phyloP scores from a whole-genome alignment of 2,888 invertebrate species.

The Pyrrhosoma nymphula region DNA sequence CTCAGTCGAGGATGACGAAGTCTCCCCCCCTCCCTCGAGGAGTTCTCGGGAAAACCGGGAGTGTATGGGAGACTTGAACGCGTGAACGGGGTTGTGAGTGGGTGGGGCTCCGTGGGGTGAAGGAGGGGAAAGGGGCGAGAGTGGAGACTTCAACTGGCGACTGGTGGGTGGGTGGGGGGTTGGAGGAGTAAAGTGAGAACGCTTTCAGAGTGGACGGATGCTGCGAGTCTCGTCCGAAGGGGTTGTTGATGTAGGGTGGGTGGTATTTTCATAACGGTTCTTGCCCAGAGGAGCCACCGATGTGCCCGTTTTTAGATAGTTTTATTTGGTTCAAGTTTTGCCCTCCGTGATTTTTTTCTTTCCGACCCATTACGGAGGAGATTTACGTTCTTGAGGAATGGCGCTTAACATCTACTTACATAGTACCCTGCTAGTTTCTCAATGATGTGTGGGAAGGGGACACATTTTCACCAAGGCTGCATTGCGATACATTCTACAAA shows the following conservation, averaged over 20 bases:
- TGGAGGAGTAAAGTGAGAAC: background rate
- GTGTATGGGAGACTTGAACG: conserved; percentile 18
- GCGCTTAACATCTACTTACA: background rate
- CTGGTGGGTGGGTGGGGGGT: background rate
- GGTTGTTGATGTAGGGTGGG: background rate
- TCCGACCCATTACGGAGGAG: background rate
- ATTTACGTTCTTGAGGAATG: background rate
- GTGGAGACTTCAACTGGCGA: conserved; percentile 19
- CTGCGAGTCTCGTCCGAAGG: background rate
- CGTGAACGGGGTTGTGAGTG: conserved; percentile 8
- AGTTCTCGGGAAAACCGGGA: conserved; percentile 44
- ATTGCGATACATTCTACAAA: no score
- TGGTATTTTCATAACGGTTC: background rate
- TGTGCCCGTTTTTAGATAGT: background rate
- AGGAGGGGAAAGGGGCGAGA: no score
- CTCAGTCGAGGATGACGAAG: conserved; percentile 61
- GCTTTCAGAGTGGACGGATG: background rate
- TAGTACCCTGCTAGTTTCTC: background rate
- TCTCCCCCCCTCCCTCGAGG: background rate
- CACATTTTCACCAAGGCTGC: no score
- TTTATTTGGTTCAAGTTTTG: background rate
- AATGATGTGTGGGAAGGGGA: background rate
- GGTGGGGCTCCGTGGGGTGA: background rate
- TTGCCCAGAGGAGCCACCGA: background rate
- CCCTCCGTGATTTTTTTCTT: background rate